phyloP scores from a whole-genome alignment of 2,113 vertebrate genomes.

The Phaetusa simplex region DNA sequence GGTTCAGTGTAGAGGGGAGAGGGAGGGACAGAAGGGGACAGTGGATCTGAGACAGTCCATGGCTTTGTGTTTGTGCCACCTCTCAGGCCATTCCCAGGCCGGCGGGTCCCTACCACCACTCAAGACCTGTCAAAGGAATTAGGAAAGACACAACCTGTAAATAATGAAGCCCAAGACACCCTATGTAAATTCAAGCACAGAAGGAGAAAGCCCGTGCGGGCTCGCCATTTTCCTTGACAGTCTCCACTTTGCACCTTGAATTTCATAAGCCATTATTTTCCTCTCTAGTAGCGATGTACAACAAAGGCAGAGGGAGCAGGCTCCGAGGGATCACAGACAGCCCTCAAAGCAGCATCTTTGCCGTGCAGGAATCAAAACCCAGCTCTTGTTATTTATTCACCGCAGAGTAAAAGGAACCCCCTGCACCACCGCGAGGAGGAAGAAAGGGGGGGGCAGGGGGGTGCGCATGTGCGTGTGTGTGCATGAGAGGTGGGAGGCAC shows the following conservation, averaged over 20 bases:
- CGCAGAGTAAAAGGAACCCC: not conserved
- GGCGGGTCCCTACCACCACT: not conserved
- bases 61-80: not conserved
- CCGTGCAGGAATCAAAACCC: not conserved
- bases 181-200: not conserved
- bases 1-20: not conserved
- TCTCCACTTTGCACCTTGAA: not conserved
- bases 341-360: not conserved
- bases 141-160: not conserved
- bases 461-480: rapidly evolving
- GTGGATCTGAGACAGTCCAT: not conserved
- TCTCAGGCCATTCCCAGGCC: not conserved
- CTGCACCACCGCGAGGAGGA: not conserved
- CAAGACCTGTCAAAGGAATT: not conserved
- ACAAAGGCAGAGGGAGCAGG: not conserved
- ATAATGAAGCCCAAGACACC: not conserved
- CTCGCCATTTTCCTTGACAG: not conserved
- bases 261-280: not conserved
- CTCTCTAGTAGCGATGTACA: not conserved
- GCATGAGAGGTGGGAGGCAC: not conserved
- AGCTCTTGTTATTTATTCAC: not conserved
- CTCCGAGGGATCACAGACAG: not conserved
- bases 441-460: not conserved
- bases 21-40: not conserved
- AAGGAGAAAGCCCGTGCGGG: not conserved